phyloP scores from a whole-genome alignment of 2,113 vertebrate genomes.

The Paraplagusia blochii region DNA sequence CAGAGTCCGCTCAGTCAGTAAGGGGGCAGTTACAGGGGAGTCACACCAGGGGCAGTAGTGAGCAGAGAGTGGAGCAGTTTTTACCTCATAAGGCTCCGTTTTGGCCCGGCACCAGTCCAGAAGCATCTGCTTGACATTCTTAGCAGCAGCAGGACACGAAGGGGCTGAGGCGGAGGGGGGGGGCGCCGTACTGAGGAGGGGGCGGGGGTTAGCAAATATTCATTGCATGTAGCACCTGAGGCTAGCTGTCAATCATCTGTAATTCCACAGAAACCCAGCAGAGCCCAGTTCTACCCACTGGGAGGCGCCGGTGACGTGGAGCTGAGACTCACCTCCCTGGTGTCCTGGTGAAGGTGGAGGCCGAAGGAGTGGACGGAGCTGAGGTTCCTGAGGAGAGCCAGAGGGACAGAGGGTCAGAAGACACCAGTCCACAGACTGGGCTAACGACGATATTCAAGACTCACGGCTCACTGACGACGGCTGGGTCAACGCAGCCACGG shows the following conservation, averaged over 20 bases:
- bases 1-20: slow-evolving; percentile 7
- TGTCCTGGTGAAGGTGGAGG: slow-evolving; percentile 77
- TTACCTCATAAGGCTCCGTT: slow-evolving; percentile 94
- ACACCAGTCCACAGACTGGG: too few relatives aligned
- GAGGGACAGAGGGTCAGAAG: not conserved
- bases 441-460: not conserved
- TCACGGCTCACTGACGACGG: slow-evolving; percentile 38
- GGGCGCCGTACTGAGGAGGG: slow-evolving; percentile 20
- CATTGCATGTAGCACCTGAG: too few relatives aligned
- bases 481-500: slow-evolving; percentile 46
- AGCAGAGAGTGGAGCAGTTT: slow-evolving; percentile 30
- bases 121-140: slow-evolving; percentile 98
- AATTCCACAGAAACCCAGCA: too few relatives aligned
- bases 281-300: too few relatives aligned
- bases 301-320: not conserved
- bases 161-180: slow-evolving; percentile 57
- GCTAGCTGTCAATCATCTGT: too few relatives aligned
- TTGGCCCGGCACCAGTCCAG: slow-evolving; percentile 98
- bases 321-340: slow-evolving; percentile 81
- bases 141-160: slow-evolving; percentile 82
- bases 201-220: slow-evolving; percentile 7
- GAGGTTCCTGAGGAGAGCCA: slow-evolving; percentile 64
- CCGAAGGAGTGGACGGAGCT: slow-evolving; percentile 72
- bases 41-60: slow-evolving; percentile 20
- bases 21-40: not conserved